A percentile compares a stretch with the other conserved stretches of the same genome.
Conservation (phyloP, 1,140 invertebrate species). For the Hycleus phaleratus region DNA sequence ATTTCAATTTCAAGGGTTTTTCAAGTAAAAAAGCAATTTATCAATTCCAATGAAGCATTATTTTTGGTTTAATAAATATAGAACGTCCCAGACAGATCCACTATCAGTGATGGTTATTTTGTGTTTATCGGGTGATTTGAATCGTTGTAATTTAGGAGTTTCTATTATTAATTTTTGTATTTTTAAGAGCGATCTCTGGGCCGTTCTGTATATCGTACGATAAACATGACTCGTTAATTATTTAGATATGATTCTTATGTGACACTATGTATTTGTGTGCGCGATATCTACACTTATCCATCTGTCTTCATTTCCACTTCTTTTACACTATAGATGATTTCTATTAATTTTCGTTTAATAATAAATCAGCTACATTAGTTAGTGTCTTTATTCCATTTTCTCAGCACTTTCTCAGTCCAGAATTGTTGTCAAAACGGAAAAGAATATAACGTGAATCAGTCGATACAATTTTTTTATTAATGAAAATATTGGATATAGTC, state of each 20-base stretch:
- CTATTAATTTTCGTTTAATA: conserved; percentile 12
- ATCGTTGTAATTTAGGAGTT: conserved; percentile 3
- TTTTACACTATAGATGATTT: conserved; percentile 24
- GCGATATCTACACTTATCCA: conserved; percentile 28
- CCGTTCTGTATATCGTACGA: conserved; percentile 10
- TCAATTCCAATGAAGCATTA: conserved; percentile 39
- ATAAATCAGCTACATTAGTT: not conserved
- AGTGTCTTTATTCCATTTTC: not conserved
- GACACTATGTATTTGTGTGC: conserved; percentile 31
- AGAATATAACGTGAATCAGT: too few species aligned
- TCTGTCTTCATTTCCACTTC: conserved; percentile 18
- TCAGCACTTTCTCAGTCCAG: too few species aligned
- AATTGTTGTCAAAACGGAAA: too few species aligned
- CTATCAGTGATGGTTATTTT: too few species aligned
- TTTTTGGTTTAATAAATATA: conserved; percentile 1
- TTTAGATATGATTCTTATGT: conserved; percentile 31
- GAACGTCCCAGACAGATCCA: conserved; percentile 4
- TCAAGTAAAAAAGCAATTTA: conserved; percentile 38
- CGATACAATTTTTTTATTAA: not conserved
- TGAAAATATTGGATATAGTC: conserved; percentile 33
- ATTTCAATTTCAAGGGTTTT: conserved; percentile 13
- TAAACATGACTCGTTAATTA: conserved; percentile 16
- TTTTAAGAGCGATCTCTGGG: not conserved
- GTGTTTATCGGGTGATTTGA: not conserved
- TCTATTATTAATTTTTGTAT: not conserved